Conservation (phyloP, 2,113 vertebrate species). For the Microtus montanus region DNA sequence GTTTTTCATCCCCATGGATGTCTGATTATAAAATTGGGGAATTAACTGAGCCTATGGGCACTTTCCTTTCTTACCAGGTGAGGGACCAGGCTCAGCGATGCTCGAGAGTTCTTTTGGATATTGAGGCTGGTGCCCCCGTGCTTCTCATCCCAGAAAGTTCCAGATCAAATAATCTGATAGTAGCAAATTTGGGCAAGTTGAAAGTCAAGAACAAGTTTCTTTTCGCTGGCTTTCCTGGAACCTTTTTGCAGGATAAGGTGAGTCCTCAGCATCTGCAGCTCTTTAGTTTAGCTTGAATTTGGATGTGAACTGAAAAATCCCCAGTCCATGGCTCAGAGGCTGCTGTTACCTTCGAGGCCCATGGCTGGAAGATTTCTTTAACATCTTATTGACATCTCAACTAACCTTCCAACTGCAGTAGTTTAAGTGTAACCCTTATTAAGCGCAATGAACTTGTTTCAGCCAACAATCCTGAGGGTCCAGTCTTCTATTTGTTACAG, state of each 20-base stretch:
- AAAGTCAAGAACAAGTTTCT: conserved; percentile 95
- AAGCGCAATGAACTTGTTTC: not conserved
- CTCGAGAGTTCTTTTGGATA: conserved; percentile 93
- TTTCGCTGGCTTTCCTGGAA: conserved; percentile 90
- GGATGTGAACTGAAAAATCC: not conserved
- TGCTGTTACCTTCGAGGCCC: not conserved
- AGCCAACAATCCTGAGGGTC: not conserved
- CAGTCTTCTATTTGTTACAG: not conserved
- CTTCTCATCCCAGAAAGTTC: conserved; percentile 98
- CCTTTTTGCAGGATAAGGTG: conserved; percentile 97
- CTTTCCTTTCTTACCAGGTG: conserved; percentile 85
- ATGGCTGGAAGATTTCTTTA: not conserved
- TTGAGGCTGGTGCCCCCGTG: conserved; percentile 96
- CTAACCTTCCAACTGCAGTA: not conserved
- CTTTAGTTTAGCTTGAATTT: conserved; percentile 66
- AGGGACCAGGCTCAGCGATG: conserved; percentile 93
- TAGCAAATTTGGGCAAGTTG: conserved; percentile 96
- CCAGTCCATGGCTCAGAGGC: not conserved
- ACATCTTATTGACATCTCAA: not conserved
- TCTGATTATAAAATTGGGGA: not conserved
- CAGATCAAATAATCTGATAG: conserved; percentile 92
- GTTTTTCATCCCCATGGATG: not conserved
- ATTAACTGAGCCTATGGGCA: not conserved
- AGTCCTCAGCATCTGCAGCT: conserved; percentile 81
- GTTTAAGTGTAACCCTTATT: not conserved